Base-by-base conservation (phyloP, 2,888 invertebrate species). In the Allophyes oxyacanthae region DNA sequence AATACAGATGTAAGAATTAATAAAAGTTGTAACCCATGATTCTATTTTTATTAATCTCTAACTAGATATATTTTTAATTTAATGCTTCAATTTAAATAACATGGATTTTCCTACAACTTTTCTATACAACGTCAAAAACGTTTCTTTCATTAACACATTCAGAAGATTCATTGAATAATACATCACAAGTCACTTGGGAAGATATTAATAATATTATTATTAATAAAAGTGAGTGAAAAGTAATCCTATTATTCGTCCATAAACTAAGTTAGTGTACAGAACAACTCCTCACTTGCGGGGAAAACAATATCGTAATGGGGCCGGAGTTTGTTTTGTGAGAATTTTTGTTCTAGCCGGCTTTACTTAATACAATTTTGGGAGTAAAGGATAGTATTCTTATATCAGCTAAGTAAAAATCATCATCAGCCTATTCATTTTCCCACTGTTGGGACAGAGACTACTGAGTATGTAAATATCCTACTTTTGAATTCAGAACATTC, bases 221-320 rank as follows among this genome's bases (percentile, higher is more conserved):
- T 51, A 57, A 64, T 70, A 54, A 32, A 50, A 49, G 42, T 40
- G 37, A 70, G 61, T 66, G 55, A 66, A 70, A 62, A 64, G 57
- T 57, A 67, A 76, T 73, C 56, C 50, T 55, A 60, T 71, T 74
- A 78, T 63, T 56, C 42, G 41, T 56, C 53, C 57, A 63, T 63
- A 67, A 78, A 65, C 61, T 56, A 71, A 66, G 64, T 67, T 59
- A 54, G 52, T 55, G 45, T 61, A 55, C 55, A 45, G 54, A 62
- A 64, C 66, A 68, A 65, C 58, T 64, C 54, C 42, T 49, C 63
- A 66, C 59, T 62, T 64, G 57, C 62, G 57, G 56, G 51, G 30
- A 63, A 73, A 77, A 78, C 79, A 78, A 82, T 81, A 74, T 71
- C 67, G 58, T 81, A 77, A 81, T 81, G 73, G 67, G 61, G 52